Conservation (phyloP, 2,113 vertebrate species). For the Dermatemys mawii region DNA sequence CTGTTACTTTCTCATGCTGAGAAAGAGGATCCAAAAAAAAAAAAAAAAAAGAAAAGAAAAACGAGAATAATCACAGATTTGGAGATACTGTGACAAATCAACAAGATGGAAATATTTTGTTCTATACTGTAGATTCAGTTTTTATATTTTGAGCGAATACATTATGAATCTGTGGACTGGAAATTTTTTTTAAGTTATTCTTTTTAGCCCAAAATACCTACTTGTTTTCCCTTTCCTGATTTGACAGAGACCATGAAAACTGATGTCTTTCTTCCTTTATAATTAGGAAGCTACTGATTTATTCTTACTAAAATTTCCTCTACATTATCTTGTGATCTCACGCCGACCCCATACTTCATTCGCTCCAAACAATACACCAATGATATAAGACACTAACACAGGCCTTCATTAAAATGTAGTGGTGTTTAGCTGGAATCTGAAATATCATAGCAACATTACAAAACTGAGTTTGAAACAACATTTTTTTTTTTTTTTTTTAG, state of each 20-base stretch:
- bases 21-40: neutral
- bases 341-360: neutral
- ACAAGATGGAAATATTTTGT: neutral
- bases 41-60: neutral
- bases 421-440: conserved; percentile 2
- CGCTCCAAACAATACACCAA: neutral
- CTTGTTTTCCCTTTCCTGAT: rapidly evolving
- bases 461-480: neutral
- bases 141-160: neutral
- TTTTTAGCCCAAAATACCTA: neutral
- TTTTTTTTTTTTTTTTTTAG: neutral
- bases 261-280: neutral
- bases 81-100: neutral
- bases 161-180: neutral
- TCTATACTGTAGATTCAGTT: neutral
- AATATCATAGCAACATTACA: neutral
- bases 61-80: neutral
- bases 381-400: neutral
- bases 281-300: neutral
- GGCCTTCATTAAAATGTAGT: conserved; percentile 13
- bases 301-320: neutral
- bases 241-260: neutral
- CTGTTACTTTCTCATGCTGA: neutral
- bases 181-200: neutral
- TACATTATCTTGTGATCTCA: conserved; percentile 1